Percentiles rank a stretch among this genome's conserved stretches.
Conservation (phyloP, 2,113 vertebrate genomes). For the Malurus alboscapulatus region DNA sequence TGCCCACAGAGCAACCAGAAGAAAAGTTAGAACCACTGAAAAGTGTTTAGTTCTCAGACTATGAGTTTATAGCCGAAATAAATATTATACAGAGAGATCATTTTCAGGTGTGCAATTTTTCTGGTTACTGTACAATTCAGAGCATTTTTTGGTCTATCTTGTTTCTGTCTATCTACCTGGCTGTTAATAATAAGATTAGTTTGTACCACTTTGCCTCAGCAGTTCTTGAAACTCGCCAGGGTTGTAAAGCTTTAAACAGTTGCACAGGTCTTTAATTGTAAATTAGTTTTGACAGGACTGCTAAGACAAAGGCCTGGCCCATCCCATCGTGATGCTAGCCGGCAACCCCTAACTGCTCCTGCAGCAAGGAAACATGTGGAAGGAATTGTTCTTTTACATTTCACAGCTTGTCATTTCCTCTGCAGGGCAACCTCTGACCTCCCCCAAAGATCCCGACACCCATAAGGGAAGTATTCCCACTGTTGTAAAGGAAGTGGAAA, state of each 20-base stretch:
- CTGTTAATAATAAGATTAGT: background rate
- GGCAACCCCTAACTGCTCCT: slow-evolving; percentile 87
- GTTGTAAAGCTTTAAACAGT: slow-evolving; percentile 88
- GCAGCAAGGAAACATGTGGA: slow-evolving; percentile 94
- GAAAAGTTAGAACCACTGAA: background rate
- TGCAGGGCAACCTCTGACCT: slow-evolving; percentile 91
- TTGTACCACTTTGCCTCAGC: slow-evolving; percentile 78
- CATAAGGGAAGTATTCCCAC: slow-evolving; percentile 91
- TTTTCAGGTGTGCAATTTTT: background rate
- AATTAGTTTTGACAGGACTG: slow-evolving; percentile 93
- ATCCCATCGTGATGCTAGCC: slow-evolving; percentile 84
- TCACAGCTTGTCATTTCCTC: slow-evolving; percentile 99
- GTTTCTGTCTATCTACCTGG: background rate
- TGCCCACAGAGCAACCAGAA: background rate
- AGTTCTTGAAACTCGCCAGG: slow-evolving; percentile 75
- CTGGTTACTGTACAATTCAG: background rate
- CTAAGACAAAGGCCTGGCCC: slow-evolving; percentile 83
- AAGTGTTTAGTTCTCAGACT: background rate
- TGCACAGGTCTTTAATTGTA: slow-evolving; percentile 84
- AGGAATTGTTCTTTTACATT: slow-evolving; percentile 99
- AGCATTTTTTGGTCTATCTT: background rate
- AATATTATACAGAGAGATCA: background rate
- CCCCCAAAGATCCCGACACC: slow-evolving; percentile 87
- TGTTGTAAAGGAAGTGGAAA: slow-evolving; percentile 79
- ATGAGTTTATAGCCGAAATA: background rate